Conservation (phyloP, 2,888 invertebrate species). For the Apodemia duryi region DNA sequence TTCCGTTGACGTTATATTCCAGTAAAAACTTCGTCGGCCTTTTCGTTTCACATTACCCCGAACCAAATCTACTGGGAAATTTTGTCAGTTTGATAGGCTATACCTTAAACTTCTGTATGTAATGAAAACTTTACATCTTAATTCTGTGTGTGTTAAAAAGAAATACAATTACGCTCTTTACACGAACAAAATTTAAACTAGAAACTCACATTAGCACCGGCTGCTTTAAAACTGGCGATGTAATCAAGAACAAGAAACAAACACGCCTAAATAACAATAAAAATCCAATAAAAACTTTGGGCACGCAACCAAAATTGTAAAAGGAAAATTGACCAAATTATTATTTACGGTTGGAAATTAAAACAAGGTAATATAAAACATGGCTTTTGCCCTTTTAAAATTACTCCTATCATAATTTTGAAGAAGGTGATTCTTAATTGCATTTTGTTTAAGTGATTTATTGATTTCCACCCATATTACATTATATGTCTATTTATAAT, state of each 20-base stretch:
- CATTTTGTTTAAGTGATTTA: conserved; percentile 10
- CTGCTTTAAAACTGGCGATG: conserved; percentile 74
- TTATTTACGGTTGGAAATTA: conserved; percentile 76
- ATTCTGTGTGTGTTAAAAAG: conserved; percentile 33
- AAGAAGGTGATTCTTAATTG: neutral
- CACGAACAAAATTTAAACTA: conserved; percentile 67
- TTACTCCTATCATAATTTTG: neutral
- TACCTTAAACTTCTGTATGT: conserved; percentile 48
- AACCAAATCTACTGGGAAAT: conserved; percentile 46
- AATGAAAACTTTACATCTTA: conserved; percentile 35
- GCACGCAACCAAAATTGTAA: conserved; percentile 75
- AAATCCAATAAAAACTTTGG: conserved; percentile 78
- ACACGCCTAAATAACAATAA: conserved; percentile 80
- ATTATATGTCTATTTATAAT: neutral
- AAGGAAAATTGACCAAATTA: conserved; percentile 76
- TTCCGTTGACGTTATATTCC: conserved; percentile 62
- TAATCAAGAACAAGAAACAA: conserved; percentile 79
- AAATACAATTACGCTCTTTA: conserved; percentile 61
- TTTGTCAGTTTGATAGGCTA: conserved; percentile 33
- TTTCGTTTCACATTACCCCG: conserved; percentile 51
- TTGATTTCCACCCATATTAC: neutral
- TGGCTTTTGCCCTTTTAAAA: conserved; percentile 48
- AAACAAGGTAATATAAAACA: conserved; percentile 68
- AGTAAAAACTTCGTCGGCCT: conserved; percentile 54
- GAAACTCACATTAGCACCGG: conserved; percentile 77